Evolutionary conservation across 2,797 vertebrate species (phyloP), one percentile per base, ranked within the genome.

Genomic region (Geotrypetes seraphini): DNA sequence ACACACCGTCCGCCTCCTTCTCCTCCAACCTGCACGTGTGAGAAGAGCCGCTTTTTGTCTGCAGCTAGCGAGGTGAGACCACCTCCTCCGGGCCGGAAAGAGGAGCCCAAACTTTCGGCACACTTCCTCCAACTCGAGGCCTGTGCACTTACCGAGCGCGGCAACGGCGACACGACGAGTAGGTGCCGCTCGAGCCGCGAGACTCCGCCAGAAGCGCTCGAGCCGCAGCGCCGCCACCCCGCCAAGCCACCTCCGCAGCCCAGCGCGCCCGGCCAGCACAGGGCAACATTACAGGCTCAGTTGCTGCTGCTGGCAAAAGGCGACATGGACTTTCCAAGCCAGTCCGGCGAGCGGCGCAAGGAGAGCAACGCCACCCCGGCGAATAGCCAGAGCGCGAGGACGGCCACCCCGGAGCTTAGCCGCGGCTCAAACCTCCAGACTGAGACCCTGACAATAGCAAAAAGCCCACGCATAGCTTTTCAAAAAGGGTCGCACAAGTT

Each of bases 181-280:
- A 14, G 10, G 27, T 13, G 27, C n/a, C 16, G 16, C 14, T 11
- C 10, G 16, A 14, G 16, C 27, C 12, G 25, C 40, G 32, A 43
- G 43, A 10, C 15, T 22, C n/a, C n/a, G 12, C 21, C n/a, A 8
- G 22, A 18, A 5, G 22, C 16, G n/a, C n/a, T n/a, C n/a, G n/a
- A n/a, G n/a, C 28, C 7, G 27, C 41, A 32, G 21, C 33, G 33
- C 35, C 37, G 26, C 48, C 36, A 30, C 47, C 82, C 81, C 76
- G 75, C 80, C 69, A 81, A 86, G 85, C 87, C 84, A 85, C 88
- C 87, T 90, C 88, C 89, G 86, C 89, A 87, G 91, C 89, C 83
- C 83, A 65, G 79, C 84, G 88, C 77, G 74, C 83, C 62, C 63
- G 71, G 85, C 86, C 74, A 84, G 87, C 81, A 85, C 86, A 86